Percentiles rank a stretch among this genome's conserved stretches.
Evolutionary conservation across 2,113 vertebrate genomes (phyloP).

Genomic region (Siniperca knerii): DNA sequence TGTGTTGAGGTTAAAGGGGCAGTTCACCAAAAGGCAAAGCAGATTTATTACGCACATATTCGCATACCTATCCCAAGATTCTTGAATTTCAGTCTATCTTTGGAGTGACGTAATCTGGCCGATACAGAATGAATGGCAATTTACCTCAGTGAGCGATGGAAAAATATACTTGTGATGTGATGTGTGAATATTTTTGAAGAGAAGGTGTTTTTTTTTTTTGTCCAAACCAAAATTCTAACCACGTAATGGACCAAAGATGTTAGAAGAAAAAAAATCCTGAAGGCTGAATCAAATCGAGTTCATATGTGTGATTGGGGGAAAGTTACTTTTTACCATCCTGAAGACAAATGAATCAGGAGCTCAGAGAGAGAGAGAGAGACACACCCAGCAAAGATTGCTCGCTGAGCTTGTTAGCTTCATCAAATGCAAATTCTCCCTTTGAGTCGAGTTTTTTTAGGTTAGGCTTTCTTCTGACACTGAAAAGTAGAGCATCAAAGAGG

Average conservation of each 20-base stretch:
- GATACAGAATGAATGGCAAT: not conserved
- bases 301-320: slow-evolving; percentile 24
- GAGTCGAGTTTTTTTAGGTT: slow-evolving; percentile 24
- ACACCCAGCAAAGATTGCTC: not conserved
- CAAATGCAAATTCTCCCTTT: slow-evolving; percentile 54
- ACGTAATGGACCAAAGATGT: slow-evolving; percentile 46
- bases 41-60: slow-evolving; percentile 21
- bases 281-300: slow-evolving; percentile 37
- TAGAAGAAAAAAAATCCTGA: not conserved
- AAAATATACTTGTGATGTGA: slow-evolving; percentile 1
- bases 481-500: slow-evolving; percentile 43
- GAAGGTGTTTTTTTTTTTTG: not conserved
- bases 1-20: slow-evolving; percentile 59
- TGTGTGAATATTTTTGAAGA: slow-evolving; percentile 25
- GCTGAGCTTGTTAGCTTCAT: slow-evolving; percentile 28
- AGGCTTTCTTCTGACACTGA: slow-evolving; percentile 9
- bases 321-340: slow-evolving; percentile 8
- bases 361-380: slow-evolving; percentile 7
- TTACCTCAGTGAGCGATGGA: not conserved
- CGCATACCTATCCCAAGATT: slow-evolving; percentile 13
- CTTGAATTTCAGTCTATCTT: slow-evolving; percentile 19
- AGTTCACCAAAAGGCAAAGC: slow-evolving; percentile 40
- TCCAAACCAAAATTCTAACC: slow-evolving; percentile 20
- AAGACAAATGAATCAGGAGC: slow-evolving; percentile 29
- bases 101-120: not conserved